These are phyloP conservation scores for Tenebrio molitor DNA, from an alignment of 1,140 invertebrate genomes.

Conservation along the genomic window DNA sequence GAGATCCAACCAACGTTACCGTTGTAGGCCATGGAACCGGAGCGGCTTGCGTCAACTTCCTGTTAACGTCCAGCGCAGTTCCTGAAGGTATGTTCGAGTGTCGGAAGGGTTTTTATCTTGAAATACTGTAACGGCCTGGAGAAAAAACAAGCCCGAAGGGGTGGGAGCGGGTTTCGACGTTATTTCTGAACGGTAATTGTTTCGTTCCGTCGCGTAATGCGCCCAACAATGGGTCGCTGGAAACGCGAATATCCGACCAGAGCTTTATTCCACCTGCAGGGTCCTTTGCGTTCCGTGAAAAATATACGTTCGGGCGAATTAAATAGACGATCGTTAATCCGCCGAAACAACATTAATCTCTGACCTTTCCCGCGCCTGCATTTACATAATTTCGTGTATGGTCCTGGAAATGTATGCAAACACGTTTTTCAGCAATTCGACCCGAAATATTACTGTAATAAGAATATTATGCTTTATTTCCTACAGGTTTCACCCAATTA, in stretches of 20 bases:
- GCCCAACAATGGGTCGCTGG: too few relatives aligned
- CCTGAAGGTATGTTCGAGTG: constrained; percentile 82
- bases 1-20: constrained; percentile 94
- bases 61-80: constrained; percentile 92
- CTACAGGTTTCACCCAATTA: too few relatives aligned
- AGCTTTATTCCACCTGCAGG: constrained; percentile 20
- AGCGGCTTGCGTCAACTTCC: constrained; percentile 94
- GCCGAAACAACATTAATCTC: constrained; percentile 29
- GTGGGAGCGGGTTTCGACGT: too few relatives aligned
- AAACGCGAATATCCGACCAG: not conserved
- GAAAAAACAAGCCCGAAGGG: constrained; percentile 24
- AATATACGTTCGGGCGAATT: constrained; percentile 4
- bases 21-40: constrained; percentile 95
- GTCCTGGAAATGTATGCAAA: not conserved
- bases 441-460: too few relatives aligned
- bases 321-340: constrained; percentile 26
- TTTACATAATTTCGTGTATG: constrained; percentile 25
- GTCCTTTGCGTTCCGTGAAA: not conserved
- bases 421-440: not conserved
- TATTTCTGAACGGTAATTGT: not conserved
- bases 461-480: too few relatives aligned
- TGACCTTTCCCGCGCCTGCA: constrained; percentile 11
- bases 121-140: constrained; percentile 17
- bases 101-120: constrained; percentile 40
- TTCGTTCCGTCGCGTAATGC: too few relatives aligned